Evolutionary conservation across 2,113 vertebrate genomes (phyloP), one percentile per base, ranked within the genome.

Genomic region (Campylomormyrus numenius): DNA sequence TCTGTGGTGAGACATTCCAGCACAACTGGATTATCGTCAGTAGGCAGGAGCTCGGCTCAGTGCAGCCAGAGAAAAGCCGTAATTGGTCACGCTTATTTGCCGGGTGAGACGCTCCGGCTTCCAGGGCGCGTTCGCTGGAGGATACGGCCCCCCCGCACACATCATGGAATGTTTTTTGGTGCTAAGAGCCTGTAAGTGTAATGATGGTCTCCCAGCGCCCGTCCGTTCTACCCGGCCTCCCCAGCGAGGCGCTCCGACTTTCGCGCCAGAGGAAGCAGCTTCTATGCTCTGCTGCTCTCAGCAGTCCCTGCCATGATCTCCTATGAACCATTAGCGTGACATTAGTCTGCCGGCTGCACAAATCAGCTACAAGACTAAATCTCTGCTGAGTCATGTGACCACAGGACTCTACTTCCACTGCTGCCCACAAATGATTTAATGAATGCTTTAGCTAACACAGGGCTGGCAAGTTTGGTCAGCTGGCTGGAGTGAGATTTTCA

Each of bases 61-160:
- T 87, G 83, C 74, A 87, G 91, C 85, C 84, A 88, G 91, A 92
- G 91, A 91, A 91, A 93, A 91, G 89, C 91, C 84, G 91, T 92
- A 92, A 94, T 94, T 94, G 90, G 92, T 94, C 94, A 94, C 89
- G 90, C 89, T 91, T 92, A 92, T 94, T 94, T 93, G 90, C 53
- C 89, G 89, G 90, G 88, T 21, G 45, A n/a, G 46, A 62, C 19
- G 49, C 91, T 89, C 48, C n/a, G 50, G 90, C 89, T 90, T 93
- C 91, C 89, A 70, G 89, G 89, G 90, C 85, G 87, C 87, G 90
- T 88, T 62, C 91, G 87, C 91, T 91, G 48, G 92, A 93, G 92
- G 91, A 92, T 93, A 92, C 87, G 89, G 85, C 89, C 88, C 83
- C 89, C 84, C 80, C 21, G 92, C 80, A 87, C 86, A 93, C 90